Percentiles rank a stretch among this genome's conserved stretches.
phyloP scores from a whole-genome alignment of 2,888 invertebrate species.

The Lepidochitona cinerea region DNA sequence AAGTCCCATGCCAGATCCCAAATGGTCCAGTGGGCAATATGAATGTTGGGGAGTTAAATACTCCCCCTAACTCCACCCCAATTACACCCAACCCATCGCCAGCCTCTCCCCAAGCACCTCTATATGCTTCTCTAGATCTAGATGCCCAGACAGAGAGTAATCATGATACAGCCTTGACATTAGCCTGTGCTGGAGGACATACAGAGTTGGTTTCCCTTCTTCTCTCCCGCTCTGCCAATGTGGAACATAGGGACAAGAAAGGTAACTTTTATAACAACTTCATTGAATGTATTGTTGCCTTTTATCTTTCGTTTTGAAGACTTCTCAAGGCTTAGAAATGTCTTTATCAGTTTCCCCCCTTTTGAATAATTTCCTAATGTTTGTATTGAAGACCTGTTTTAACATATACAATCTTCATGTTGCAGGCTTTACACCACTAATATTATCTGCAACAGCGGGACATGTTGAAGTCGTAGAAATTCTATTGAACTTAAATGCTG shows the following conservation, averaged over 20 bases:
- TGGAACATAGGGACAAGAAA: conserved; percentile 99
- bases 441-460: conserved; percentile 97
- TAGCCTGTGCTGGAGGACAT: conserved; percentile 94
- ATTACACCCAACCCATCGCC: conserved; percentile 62
- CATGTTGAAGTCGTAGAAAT: conserved; percentile 91
- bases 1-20: too few relatives aligned
- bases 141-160: conserved; percentile 99
- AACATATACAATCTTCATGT: too few relatives aligned
- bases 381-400: too few relatives aligned
- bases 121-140: conserved; percentile 80
- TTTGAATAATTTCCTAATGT: too few relatives aligned
- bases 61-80: conserved; percentile 58
- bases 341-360: too few relatives aligned
- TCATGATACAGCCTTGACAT: conserved; percentile 97
- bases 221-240: conserved; percentile 92
- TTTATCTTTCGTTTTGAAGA: too few relatives aligned
- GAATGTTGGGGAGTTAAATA: conserved; percentile 36
- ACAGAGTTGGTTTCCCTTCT: conserved; percentile 95
- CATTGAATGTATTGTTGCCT: too few relatives aligned
- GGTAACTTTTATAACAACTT: conserved; percentile 55
- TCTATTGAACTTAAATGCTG: conserved; percentile 93
- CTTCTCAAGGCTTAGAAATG: too few relatives aligned
- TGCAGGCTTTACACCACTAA: conserved; percentile 93
- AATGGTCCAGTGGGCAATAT: not conserved
- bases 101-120: conserved; percentile 55